Evolutionary conservation across 2,888 invertebrate species (phyloP).

Genomic region (Alentia gelatinosa): DNA sequence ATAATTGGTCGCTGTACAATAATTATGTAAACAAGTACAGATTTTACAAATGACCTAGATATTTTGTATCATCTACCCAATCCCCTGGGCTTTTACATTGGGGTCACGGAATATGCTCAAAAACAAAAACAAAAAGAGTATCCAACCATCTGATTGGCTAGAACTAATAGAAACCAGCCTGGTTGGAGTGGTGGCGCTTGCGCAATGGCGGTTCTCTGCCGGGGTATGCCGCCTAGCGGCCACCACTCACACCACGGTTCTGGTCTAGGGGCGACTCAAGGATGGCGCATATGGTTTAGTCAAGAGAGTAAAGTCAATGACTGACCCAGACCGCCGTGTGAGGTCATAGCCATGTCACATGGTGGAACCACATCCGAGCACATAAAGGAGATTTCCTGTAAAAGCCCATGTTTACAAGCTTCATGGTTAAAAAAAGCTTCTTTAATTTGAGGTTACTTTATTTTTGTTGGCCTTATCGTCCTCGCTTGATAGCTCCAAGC

Average conservation of each 20-base stretch:
- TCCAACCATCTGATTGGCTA: conserved; percentile 50
- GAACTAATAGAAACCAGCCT: not conserved
- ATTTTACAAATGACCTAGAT: conserved; percentile 52
- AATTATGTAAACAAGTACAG: conserved; percentile 53
- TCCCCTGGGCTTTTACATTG: conserved; percentile 53
- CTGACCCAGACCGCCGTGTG: not conserved
- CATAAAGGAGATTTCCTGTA: conserved; percentile 51
- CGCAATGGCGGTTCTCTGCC: not conserved
- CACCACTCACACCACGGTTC: not conserved
- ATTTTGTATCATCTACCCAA: conserved; percentile 53
- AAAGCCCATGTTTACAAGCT: conserved; percentile 57
- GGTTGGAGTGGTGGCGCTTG: not conserved
- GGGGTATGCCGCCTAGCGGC: not conserved
- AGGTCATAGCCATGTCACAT: not conserved
- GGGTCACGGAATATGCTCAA: conserved; percentile 51
- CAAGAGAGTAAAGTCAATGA: not conserved
- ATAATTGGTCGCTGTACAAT: conserved; percentile 38
- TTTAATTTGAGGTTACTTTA: conserved; percentile 52
- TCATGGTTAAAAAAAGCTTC: conserved; percentile 63
- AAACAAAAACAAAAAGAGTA: conserved; percentile 31
- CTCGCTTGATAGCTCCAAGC: conserved; percentile 57
- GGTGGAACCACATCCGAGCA: not conserved
- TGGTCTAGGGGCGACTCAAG: not conserved
- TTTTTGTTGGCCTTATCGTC: conserved; percentile 55
- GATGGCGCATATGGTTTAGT: not conserved